phyloP scores from a whole-genome alignment of 2,113 vertebrate genomes.

The Arothron firmamentum region DNA sequence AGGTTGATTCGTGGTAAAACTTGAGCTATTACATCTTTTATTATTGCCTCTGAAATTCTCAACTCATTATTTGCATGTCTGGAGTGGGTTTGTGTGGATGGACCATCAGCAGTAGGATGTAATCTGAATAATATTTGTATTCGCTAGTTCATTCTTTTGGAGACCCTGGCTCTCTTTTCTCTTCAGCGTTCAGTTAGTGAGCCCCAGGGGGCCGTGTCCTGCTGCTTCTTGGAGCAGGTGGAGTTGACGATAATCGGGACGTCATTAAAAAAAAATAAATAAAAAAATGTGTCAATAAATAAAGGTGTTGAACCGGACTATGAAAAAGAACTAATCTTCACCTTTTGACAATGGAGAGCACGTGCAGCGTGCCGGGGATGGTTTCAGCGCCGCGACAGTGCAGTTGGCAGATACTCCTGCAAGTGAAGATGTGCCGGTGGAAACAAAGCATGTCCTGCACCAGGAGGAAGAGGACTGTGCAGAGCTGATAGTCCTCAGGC shows the following conservation, averaged over 20 bases:
- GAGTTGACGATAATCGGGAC: conserved; percentile 57
- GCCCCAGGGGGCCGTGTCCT: conserved; percentile 67
- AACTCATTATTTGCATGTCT: conserved; percentile 37
- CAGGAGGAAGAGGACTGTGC: conserved; percentile 17
- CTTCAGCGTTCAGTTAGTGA: conserved; percentile 71
- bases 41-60: conserved; percentile 51
- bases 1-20: conserved; percentile 9
- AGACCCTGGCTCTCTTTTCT: conserved; percentile 70
- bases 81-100: conserved; percentile 41
- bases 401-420: not conserved
- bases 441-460: conserved; percentile 23
- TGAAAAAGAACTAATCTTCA: conserved; percentile 11
- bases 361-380: not conserved
- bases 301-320: conserved; percentile 37
- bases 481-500: conserved; percentile 30
- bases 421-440: conserved; percentile 1
- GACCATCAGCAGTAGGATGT: conserved; percentile 61
- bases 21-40: too few relatives aligned
- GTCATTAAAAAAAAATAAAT: conserved; percentile 37
- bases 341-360: too few relatives aligned
- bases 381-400: not conserved
- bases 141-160: conserved; percentile 75
- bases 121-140: conserved; percentile 75
- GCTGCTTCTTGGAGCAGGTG: conserved; percentile 73
- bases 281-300: conserved; percentile 52